Conservation (phyloP, 2,113 vertebrate genomes). For the Ictalurus punctatus region DNA sequence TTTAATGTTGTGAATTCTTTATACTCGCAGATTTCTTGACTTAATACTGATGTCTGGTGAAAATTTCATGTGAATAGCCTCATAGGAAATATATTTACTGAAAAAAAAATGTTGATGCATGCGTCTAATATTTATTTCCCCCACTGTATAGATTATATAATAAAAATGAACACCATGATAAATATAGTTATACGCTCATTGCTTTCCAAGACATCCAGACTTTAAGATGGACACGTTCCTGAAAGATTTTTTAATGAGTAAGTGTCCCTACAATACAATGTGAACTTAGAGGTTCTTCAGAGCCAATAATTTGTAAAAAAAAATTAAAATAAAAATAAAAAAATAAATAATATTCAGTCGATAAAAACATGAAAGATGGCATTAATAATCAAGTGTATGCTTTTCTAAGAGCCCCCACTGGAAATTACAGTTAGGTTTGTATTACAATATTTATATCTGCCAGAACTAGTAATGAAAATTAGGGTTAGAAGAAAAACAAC, state of each 20-base stretch:
- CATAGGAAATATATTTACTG: too few relatives aligned
- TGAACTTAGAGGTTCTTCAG: slow-evolving; percentile 26
- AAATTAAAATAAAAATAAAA: too few relatives aligned
- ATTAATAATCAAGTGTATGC: not conserved
- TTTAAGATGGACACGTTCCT: not conserved
- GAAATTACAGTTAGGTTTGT: not conserved
- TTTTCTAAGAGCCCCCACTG: not conserved
- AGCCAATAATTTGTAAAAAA: not conserved
- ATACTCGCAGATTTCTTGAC: too few relatives aligned
- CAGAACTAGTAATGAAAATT: not conserved
- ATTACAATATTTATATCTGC: not conserved
- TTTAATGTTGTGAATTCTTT: too few relatives aligned
- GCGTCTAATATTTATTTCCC: too few relatives aligned
- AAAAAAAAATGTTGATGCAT: too few relatives aligned
- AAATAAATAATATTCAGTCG: not conserved
- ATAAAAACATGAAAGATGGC: not conserved
- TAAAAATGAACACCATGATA: not conserved
- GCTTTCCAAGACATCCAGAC: not conserved
- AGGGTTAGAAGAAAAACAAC: not conserved
- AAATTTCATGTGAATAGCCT: too few relatives aligned
- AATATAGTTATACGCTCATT: not conserved
- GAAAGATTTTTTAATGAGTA: slow-evolving; percentile 17
- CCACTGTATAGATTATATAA: not conserved
- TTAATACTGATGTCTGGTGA: too few relatives aligned
- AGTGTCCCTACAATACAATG: not conserved